Evolutionary conservation across 2,113 vertebrate species (phyloP).

Genomic region (Nasalis larvatus): DNA sequence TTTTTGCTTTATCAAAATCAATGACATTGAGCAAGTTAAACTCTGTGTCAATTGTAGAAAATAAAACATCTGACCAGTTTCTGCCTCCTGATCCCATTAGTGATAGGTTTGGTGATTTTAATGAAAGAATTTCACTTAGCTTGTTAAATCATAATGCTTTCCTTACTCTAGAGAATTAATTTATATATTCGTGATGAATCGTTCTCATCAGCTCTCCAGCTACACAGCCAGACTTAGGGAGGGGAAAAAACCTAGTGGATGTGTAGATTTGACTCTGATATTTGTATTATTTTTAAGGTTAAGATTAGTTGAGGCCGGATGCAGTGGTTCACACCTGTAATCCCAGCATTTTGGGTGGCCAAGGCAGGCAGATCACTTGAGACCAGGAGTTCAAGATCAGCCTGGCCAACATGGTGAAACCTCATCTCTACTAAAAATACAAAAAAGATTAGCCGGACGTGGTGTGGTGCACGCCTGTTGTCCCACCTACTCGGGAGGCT

Average conservation of each 20-base stretch:
- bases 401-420: too few relatives aligned
- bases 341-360: too few relatives aligned
- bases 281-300: neutral
- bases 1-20: neutral
- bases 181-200: rapidly evolving
- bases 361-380: too few relatives aligned
- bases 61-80: neutral
- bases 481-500: too few relatives aligned
- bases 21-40: neutral
- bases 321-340: too few relatives aligned
- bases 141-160: neutral
- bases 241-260: rapidly evolving
- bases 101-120: neutral
- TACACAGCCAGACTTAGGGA: rapidly evolving
- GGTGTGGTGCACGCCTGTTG: too few relatives aligned
- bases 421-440: too few relatives aligned
- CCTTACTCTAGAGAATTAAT: neutral
- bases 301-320: neutral
- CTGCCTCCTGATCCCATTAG: neutral
- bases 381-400: too few relatives aligned
- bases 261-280: neutral
- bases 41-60: neutral
- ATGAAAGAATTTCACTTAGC: neutral
- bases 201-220: neutral
- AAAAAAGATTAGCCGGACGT: too few relatives aligned